phyloP scores from a whole-genome alignment of 92 coral and sea anemone species.

The Zoanthus sociatus region DNA sequence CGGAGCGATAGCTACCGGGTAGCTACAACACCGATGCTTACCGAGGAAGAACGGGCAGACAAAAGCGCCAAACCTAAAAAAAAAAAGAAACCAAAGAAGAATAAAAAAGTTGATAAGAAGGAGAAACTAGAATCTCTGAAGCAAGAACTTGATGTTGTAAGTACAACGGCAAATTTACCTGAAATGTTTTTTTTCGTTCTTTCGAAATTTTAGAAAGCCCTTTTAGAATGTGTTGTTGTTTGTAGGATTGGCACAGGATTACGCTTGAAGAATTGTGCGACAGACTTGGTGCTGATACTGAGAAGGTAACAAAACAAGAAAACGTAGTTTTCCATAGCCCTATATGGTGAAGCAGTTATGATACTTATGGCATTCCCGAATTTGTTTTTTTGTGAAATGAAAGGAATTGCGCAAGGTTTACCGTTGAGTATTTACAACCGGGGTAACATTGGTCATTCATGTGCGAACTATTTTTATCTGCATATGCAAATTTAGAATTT shows the following conservation, averaged over 20 bases:
- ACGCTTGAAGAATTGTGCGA: conserved; percentile 69
- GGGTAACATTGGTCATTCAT: conserved; percentile 19
- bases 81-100: conserved; percentile 52
- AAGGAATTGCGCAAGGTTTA: conserved; percentile 33
- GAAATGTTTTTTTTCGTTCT: neutral
- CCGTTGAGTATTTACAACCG: neutral
- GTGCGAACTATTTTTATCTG: conserved; percentile 38
- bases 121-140: conserved; percentile 84
- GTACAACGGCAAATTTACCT: neutral
- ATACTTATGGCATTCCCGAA: neutral
- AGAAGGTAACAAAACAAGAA: conserved; percentile 67
- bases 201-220: neutral
- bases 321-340: neutral
- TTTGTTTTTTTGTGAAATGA: neutral
- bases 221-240: conserved; percentile 1
- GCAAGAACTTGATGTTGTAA: conserved; percentile 92
- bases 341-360: neutral
- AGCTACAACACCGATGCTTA: conserved; percentile 61
- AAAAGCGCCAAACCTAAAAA: conserved; percentile 34
- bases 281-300: conserved; percentile 74
- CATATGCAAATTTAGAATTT: conserved; percentile 41
- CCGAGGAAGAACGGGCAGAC: conserved; percentile 50
- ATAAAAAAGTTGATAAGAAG: conserved; percentile 66
- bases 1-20: conserved; percentile 67
- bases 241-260: conserved; percentile 94